Base-by-base conservation (phyloP, 2,113 vertebrate genomes). In the Indicator maculatus region DNA sequence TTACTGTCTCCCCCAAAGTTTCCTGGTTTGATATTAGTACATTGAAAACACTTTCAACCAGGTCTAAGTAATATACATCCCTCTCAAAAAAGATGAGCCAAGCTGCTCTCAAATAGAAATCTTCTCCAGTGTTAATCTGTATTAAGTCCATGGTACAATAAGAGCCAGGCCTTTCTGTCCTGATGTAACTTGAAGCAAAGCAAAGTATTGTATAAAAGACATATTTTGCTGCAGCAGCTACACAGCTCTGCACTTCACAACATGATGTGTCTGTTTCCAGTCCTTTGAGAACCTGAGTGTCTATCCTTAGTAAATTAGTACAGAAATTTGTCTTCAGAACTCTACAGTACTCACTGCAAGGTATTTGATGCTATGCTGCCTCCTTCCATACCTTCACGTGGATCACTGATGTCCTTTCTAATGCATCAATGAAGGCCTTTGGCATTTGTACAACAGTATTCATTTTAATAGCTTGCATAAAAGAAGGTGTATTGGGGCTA, bases 81-180 rank as follows among this genome's bases (percentile, higher is more conserved):
- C 2, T 3, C 4, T 0, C 1, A 36, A 56, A 50, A 19, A 14
- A 11, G 5, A 21, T 41, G 5, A 85, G 8, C 8, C 28, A 77
- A 76, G 17, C 20, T 71, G 13, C 47, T 88, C 1, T 12, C 12
- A 92, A 38, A 76, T 23, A 24, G 41, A 1, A 1, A 4, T 33
- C 31, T 63, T 11, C 4, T 50, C 24, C 58, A 87, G 66, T 31
- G 6, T 61, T 28, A 11, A 45, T 89, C 59, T 61, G 2, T 76
- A 27, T 38, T 84, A 3, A 44, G 83, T 71, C 28, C 7, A 18
- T 6, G 7, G 17, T 71, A 33, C 23, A 56, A 17, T 45, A 59
- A 39, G 24, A 58, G 4, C 7, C 7, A 31, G 17, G 23, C 0
- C 27, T 91, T 87, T 93, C 27, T 66, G 5, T 66, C 18, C 12